Conservation (phyloP, 2,113 vertebrate species). For the Tylochromis polylepis region DNA sequence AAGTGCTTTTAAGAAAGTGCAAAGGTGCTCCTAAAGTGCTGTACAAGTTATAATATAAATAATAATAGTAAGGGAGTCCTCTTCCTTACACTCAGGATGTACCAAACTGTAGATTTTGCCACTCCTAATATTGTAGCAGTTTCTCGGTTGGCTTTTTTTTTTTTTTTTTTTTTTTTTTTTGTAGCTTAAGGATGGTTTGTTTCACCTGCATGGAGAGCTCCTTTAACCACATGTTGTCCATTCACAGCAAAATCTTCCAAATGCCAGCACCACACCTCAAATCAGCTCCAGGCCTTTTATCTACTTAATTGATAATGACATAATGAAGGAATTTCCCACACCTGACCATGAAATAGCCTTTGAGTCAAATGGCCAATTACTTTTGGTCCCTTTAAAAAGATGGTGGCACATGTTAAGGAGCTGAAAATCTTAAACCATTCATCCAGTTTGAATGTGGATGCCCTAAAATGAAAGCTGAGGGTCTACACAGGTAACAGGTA, state of each 20-base stretch:
- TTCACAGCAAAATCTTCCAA: neutral
- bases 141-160: neutral
- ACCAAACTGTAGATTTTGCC: neutral
- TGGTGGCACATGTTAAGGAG: too few species aligned
- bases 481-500: too few species aligned
- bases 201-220: accelerated
- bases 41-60: too few species aligned
- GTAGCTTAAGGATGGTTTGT: neutral
- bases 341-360: neutral
- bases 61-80: too few species aligned
- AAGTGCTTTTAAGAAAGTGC: too few species aligned
- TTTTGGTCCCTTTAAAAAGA: too few species aligned
- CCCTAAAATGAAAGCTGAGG: too few species aligned
- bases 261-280: neutral
- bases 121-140: neutral
- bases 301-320: neutral
- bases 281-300: neutral
- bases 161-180: neutral
- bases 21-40: too few species aligned
- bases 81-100: neutral
- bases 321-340: neutral
- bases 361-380: neutral
- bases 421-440: too few species aligned
- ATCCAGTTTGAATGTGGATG: too few species aligned
- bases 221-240: neutral